phyloP scores from a whole-genome alignment of 2,888 invertebrate genomes.

The Pseudococcus jackbeardsleyi region DNA sequence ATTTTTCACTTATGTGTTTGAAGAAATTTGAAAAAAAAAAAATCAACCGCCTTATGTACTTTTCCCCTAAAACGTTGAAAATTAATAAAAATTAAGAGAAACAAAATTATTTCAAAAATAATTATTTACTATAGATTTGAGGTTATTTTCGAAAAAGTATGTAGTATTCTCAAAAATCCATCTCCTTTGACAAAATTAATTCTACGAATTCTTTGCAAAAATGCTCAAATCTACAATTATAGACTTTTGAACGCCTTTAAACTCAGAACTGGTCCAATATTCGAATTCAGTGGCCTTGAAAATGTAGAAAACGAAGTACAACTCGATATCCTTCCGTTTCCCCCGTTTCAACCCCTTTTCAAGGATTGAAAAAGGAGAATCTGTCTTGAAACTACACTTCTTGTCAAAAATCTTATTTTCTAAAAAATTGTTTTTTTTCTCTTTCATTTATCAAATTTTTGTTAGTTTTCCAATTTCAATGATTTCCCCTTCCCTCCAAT shows the following conservation, averaged over 20 bases:
- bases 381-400: background rate
- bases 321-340: constrained; percentile 19
- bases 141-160: too few species aligned
- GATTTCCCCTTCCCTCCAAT: too few species aligned
- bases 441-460: background rate
- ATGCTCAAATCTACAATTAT: background rate
- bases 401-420: background rate
- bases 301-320: constrained; percentile 1
- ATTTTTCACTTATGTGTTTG: too few species aligned
- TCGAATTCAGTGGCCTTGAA: background rate
- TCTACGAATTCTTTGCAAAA: background rate
- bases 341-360: background rate
- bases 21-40: too few species aligned
- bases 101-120: too few species aligned
- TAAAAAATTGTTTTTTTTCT: background rate
- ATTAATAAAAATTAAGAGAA: too few species aligned
- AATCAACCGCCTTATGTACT: too few species aligned
- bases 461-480: background rate
- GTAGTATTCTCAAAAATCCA: too few species aligned
- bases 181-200: background rate
- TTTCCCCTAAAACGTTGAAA: too few species aligned
- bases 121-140: too few species aligned
- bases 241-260: background rate
- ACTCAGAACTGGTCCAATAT: background rate
- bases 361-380: background rate